Conservation (phyloP, 2,888 invertebrate species). For the Lasioglossum villosulum region DNA sequence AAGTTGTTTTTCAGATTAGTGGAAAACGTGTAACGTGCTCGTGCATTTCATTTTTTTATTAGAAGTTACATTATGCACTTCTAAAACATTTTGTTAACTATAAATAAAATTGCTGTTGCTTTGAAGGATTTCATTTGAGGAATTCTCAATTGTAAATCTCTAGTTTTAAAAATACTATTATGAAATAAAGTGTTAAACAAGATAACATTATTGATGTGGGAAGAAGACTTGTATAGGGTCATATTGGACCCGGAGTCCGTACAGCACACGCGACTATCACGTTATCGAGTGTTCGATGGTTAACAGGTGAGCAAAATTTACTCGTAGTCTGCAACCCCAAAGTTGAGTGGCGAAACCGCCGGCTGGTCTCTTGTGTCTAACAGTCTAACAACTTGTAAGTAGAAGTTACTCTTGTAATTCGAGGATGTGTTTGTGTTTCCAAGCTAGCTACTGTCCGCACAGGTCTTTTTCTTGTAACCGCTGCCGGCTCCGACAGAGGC, state of each 20-base stretch:
- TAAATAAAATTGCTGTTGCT: neutral
- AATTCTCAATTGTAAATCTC: neutral
- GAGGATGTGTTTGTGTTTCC: conserved; percentile 42
- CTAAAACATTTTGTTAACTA: neutral
- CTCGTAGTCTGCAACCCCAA: conserved; percentile 46
- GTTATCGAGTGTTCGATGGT: conserved; percentile 21
- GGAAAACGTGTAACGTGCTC: too few species aligned
- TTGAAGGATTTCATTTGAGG: neutral
- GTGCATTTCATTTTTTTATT: too few species aligned
- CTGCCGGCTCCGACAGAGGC: conserved; percentile 23
- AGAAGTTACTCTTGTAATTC: conserved; percentile 67
- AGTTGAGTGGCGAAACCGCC: conserved; percentile 63
- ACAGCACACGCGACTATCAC: neutral
- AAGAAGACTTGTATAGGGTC: neutral
- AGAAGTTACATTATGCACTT: neutral
- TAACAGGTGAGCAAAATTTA: conserved; percentile 63
- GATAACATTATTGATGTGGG: neutral
- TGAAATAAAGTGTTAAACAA: neutral
- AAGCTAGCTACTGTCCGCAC: conserved; percentile 10
- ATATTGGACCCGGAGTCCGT: neutral
- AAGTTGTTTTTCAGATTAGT: too few species aligned
- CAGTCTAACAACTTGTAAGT: conserved; percentile 38
- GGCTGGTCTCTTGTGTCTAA: conserved; percentile 60
- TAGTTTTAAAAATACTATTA: neutral
- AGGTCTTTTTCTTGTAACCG: conserved; percentile 42